Evolutionary conservation across 2,888 invertebrate species (phyloP).

Genomic region (Lysandra coridon): DNA sequence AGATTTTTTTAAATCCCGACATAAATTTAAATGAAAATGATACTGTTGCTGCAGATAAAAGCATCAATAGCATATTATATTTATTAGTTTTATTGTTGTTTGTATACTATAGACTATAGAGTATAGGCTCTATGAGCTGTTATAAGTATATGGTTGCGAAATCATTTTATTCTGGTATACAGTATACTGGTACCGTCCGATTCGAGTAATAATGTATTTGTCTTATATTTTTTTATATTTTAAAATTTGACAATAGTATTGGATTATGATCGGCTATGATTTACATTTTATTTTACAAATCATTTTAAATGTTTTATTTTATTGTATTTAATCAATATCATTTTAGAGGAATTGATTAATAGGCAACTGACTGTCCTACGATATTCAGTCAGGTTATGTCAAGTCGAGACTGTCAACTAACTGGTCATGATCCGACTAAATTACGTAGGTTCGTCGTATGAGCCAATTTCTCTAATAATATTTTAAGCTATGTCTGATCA

Average conservation of each 20-base stretch:
- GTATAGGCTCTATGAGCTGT: neutral
- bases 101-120: too few relatives aligned
- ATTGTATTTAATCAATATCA: slow-evolving; percentile 30
- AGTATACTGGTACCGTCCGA: neutral
- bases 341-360: neutral
- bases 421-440: neutral
- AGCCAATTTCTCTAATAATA: neutral
- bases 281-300: slow-evolving; percentile 29
- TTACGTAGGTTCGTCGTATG: neutral
- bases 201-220: neutral
- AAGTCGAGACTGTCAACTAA: neutral
- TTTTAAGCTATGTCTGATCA: slow-evolving; percentile 11
- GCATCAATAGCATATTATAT: too few relatives aligned
- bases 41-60: too few relatives aligned
- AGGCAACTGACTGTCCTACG: neutral
- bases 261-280: slow-evolving; percentile 20
- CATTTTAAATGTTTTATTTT: slow-evolving; percentile 34
- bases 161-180: neutral
- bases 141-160: neutral
- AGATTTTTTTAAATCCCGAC: neutral
- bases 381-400: neutral
- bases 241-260: neutral
- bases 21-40: neutral
- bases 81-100: too few relatives aligned
- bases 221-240: neutral